Evolutionary conservation across 2,797 vertebrate species (phyloP).

Genomic region (Caiman crocodilus): DNA sequence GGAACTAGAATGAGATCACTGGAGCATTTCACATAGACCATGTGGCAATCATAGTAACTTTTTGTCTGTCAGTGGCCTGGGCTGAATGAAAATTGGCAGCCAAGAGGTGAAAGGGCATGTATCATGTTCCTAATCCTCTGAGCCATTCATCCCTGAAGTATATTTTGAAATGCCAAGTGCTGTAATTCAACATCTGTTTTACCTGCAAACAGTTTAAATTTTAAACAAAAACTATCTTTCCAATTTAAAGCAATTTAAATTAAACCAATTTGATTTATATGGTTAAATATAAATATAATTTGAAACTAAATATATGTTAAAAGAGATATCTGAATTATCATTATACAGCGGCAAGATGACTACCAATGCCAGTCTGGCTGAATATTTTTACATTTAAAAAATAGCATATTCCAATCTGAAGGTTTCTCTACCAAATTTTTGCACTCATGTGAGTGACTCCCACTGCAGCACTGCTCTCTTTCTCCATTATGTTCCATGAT

Average conservation of each 20-base stretch:
- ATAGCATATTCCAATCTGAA: fast-evolving
- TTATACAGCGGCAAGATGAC: background rate
- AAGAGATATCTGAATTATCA: background rate
- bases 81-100: constrained; percentile 17
- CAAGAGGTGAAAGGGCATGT: background rate
- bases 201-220: background rate
- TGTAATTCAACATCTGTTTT: background rate
- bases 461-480: background rate
- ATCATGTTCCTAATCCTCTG: background rate
- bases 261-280: too few species aligned
- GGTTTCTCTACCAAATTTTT: background rate
- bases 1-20: background rate
- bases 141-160: background rate
- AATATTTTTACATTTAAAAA: fast-evolving
- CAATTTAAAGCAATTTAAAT: background rate
- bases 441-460: background rate
- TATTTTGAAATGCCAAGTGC: constrained; percentile 36
- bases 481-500: background rate
- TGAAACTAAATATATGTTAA: background rate
- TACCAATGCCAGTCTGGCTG: background rate
- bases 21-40: background rate
- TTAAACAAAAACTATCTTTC: background rate
- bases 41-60: constrained; percentile 30
- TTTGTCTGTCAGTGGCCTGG: background rate
- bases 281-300: background rate